Conservation (phyloP, 2,113 vertebrate genomes). For the Eudyptes chrysolophus region DNA sequence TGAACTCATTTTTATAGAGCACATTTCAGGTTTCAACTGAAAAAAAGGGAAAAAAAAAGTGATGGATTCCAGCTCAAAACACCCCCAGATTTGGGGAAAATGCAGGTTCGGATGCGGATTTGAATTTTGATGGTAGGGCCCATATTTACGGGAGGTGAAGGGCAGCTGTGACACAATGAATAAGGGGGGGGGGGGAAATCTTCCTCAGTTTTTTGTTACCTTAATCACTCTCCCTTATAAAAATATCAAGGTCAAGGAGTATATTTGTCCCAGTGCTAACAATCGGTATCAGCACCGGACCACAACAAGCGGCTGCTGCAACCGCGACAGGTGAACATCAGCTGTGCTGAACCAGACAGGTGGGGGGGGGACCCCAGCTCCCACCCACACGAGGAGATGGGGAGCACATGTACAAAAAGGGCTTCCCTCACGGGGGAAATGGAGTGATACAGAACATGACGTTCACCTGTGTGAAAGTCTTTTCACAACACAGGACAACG, state of each 20-base stretch:
- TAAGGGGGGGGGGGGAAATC: background rate
- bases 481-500: background rate
- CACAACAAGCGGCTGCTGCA: accelerated
- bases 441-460: accelerated
- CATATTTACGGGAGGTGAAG: background rate
- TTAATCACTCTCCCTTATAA: background rate
- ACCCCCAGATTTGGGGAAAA: background rate
- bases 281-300: background rate
- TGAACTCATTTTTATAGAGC: constrained; percentile 38
- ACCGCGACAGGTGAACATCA: accelerated
- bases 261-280: background rate
- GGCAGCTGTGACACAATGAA: background rate
- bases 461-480: accelerated
- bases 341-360: background rate
- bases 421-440: background rate
- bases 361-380: background rate
- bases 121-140: background rate
- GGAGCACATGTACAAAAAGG: background rate
- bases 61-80: background rate
- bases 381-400: accelerated
- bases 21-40: background rate
- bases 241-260: background rate
- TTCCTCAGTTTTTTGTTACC: background rate
- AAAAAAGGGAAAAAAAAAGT: background rate
- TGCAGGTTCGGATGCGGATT: background rate